Base-by-base conservation (phyloP, 2,888 invertebrate species). In the Ornithoptera priamus region DNA sequence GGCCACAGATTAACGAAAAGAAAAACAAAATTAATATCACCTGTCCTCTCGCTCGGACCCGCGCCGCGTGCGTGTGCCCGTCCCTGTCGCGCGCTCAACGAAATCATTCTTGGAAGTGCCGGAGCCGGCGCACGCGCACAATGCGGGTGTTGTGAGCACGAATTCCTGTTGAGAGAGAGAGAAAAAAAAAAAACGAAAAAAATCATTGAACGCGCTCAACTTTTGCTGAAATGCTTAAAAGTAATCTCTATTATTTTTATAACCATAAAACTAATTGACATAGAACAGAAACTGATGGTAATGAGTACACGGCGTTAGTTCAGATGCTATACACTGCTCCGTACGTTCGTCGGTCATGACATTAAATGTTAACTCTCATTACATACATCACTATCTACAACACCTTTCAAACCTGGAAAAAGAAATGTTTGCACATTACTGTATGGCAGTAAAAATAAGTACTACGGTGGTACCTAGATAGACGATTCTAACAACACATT, bases 91-190 rank as follows among this genome's bases (percentile, higher is more conserved):
- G 77, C 82, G 70, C 79, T 78, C 83, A 81, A 88, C 91, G 89
- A 92, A 92, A 90, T 90, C 88, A 85, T 92, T 92, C 92, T 86
- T 86, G 89, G 92, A 92, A 92, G 83, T 86, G 86, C 80, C 82
- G 80, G 85, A 80, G 84, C 79, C 81, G 80, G 83, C 85, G 86
- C 87, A 85, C 86, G 88, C 85, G 85, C 80, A 92, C 92, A 92
- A 92, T 89, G 92, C 91, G 86, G 85, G 85, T 89, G 89, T 91
- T 92, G 90, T 92, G 87, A 82, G 87, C 85, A 85, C 84, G 85
- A 85, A 87, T 86, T 83, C 83, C 80, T 80, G 86, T 86, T 85
- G 83, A 75, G 82, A 89, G 90, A 87, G 88, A 30, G 30, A 24
- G 5, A 30, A 30, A 87, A 85, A 80, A 80, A 76, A 82, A 60